phyloP scores from a whole-genome alignment of 2,113 vertebrate genomes.

The Engystomops pustulosus region DNA sequence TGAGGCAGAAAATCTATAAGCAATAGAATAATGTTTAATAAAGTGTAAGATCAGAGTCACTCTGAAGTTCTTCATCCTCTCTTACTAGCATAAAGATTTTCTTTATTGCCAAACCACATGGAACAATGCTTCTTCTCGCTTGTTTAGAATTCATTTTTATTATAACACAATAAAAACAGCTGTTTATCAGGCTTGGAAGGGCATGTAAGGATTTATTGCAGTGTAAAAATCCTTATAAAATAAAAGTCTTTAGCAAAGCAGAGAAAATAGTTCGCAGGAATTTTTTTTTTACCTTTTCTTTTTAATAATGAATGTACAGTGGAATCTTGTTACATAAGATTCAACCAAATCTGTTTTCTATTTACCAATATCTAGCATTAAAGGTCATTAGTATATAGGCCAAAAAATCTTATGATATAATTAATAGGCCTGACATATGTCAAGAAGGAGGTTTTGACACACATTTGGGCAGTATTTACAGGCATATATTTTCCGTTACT shows the following conservation, averaged over 20 bases:
- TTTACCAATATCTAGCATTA: not conserved
- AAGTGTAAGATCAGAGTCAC: not conserved
- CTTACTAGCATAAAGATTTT: not conserved
- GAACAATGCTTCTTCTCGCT: not conserved
- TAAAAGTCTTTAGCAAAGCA: not conserved
- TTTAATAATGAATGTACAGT: not conserved
- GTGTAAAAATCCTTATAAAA: not conserved
- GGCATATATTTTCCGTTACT: too few relatives aligned
- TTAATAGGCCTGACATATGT: too few relatives aligned
- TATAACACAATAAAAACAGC: not conserved
- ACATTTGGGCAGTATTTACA: too few relatives aligned
- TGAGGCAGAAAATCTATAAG: slow-evolving; percentile 6
- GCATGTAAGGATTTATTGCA: not conserved
- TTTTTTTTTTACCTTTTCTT: not conserved
- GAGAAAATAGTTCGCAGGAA: not conserved
- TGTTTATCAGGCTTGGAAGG: slow-evolving; percentile 8
- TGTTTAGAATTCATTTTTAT: not conserved
- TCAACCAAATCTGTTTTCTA: not conserved
- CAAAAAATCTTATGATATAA: not conserved
- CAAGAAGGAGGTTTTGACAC: too few relatives aligned
- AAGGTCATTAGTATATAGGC: not conserved
- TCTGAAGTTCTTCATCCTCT: not conserved
- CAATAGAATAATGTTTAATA: not conserved
- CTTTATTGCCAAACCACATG: not conserved
- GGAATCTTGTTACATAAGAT: too few relatives aligned